Percentiles rank a stretch among this genome's conserved stretches.
phyloP scores from a whole-genome alignment of 2,797 vertebrate species.

The Semaprochilodus insignis region DNA sequence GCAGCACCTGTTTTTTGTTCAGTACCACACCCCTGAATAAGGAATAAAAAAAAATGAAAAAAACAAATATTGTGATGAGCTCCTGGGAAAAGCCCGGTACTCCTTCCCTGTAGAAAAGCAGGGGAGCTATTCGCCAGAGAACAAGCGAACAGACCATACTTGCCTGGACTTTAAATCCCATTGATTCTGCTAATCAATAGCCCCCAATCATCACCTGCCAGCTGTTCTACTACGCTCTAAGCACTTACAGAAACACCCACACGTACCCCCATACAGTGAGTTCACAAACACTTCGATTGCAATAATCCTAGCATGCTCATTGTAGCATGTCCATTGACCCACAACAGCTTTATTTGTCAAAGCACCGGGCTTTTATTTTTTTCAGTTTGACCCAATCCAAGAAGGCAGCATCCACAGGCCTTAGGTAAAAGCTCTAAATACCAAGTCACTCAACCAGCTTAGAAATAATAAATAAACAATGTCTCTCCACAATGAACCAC shows the following conservation, averaged over 20 bases:
- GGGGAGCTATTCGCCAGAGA: slow-evolving; percentile 1
- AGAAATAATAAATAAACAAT: background rate
- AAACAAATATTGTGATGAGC: background rate
- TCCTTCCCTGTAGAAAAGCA: background rate
- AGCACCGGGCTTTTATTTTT: background rate
- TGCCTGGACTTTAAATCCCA: slow-evolving; percentile 41
- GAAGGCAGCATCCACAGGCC: background rate
- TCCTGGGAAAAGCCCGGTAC: background rate
- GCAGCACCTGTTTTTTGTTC: background rate
- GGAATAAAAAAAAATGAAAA: background rate
- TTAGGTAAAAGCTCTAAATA: background rate
- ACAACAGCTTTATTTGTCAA: slow-evolving; percentile 18
- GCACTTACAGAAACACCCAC: slow-evolving; percentile 24
- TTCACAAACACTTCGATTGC: slow-evolving; percentile 31
- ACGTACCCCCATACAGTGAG: slow-evolving; percentile 14
- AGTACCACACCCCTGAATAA: background rate
- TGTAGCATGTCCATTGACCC: slow-evolving; percentile 25
- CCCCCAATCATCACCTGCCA: slow-evolving; percentile 46
- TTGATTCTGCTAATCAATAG: slow-evolving; percentile 51
- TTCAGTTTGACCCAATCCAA: background rate
- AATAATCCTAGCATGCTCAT: slow-evolving; percentile 32
- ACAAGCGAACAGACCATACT: slow-evolving; percentile 20
- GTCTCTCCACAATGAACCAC: background rate
- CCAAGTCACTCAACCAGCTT: background rate
- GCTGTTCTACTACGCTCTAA: slow-evolving; percentile 44